Conservation (phyloP, 2,113 vertebrate genomes). For the Talpa occidentalis region DNA sequence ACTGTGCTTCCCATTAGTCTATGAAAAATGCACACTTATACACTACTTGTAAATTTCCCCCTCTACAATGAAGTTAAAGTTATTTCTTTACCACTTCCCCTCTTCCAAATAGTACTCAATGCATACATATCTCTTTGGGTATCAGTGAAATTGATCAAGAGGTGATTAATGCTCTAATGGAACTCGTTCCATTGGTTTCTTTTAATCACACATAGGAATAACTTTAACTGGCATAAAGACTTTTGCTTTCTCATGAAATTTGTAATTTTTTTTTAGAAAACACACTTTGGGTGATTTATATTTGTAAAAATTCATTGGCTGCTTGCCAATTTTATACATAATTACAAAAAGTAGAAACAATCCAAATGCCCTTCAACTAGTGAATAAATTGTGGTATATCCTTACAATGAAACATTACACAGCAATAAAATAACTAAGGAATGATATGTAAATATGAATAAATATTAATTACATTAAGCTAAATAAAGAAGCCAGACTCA, state of each 20-base stretch:
- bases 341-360: background rate
- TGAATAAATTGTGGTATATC: background rate
- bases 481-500: background rate
- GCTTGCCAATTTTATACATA: background rate
- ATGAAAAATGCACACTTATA: background rate
- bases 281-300: background rate
- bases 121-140: background rate
- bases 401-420: background rate
- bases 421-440: background rate
- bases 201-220: background rate
- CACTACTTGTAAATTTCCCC: background rate
- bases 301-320: conserved; percentile 27
- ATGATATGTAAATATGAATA: background rate
- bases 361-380: background rate
- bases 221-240: background rate
- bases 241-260: background rate
- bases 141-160: background rate
- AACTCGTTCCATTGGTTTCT: background rate
- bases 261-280: background rate
- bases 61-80: background rate
- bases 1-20: background rate
- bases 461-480: background rate
- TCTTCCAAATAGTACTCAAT: background rate
- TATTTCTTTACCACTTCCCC: background rate
- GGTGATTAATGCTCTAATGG: background rate